These are phyloP conservation scores for Hypsopygia costalis DNA, from an alignment of 2,888 invertebrate species.

Conservation along the genomic window DNA sequence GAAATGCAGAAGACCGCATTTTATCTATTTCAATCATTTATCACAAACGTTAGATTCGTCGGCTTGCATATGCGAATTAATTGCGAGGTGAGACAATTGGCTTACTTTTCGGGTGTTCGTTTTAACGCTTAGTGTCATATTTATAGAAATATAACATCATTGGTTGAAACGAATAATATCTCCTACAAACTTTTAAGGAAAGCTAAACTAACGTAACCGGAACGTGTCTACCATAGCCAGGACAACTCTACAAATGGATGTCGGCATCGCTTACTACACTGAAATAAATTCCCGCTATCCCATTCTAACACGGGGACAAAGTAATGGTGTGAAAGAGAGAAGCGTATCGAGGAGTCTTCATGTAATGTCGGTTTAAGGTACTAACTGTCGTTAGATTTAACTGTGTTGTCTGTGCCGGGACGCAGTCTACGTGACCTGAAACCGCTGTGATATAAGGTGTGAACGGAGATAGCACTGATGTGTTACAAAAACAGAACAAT, in stretches of 20 bases:
- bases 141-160: too few relatives aligned
- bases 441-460: background rate
- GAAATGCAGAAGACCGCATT: too few relatives aligned
- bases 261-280: slow-evolving; percentile 35
- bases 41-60: too few relatives aligned
- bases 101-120: too few relatives aligned
- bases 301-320: background rate
- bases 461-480: background rate
- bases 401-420: slow-evolving; percentile 14
- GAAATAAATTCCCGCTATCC: slow-evolving; percentile 3
- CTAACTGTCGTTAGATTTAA: slow-evolving; percentile 15
- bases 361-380: slow-evolving; percentile 11
- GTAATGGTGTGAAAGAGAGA: background rate
- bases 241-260: slow-evolving; percentile 38
- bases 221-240: slow-evolving; percentile 31
- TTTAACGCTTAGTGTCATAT: too few relatives aligned
- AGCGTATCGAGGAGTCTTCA: background rate
- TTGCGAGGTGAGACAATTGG: too few relatives aligned
- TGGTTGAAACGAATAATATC: too few relatives aligned
- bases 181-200: background rate
- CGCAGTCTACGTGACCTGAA: background rate
- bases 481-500: too few relatives aligned
- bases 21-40: too few relatives aligned
- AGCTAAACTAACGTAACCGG: slow-evolving; percentile 6
- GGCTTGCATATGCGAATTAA: too few relatives aligned